phyloP scores from a whole-genome alignment of 2,113 vertebrate genomes.

The Rhodinocichla rosea region DNA sequence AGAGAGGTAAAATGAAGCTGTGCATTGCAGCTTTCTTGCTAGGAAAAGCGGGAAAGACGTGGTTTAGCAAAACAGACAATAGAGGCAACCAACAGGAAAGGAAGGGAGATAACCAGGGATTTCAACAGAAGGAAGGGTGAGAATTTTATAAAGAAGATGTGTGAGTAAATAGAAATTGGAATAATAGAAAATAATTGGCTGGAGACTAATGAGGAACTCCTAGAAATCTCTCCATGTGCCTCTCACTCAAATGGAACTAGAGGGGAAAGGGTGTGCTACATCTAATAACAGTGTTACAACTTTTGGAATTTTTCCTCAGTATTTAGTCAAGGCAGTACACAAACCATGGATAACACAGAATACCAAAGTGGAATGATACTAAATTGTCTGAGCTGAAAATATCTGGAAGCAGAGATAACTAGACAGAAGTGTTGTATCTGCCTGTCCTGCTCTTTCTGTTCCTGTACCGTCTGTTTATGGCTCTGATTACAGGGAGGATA shows the following conservation, averaged over 20 bases:
- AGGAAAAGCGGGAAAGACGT: rapidly evolving
- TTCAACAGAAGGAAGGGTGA: background rate
- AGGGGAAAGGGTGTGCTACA: background rate
- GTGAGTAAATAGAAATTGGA: background rate
- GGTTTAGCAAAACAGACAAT: background rate
- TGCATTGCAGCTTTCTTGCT: background rate
- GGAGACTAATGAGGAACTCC: background rate
- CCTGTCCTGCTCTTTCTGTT: background rate
- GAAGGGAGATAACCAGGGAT: background rate
- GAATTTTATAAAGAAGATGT: background rate
- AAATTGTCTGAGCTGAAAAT: background rate
- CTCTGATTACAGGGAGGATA: background rate
- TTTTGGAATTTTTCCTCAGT: background rate
- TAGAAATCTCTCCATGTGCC: background rate
- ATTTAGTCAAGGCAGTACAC: background rate
- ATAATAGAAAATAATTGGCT: background rate
- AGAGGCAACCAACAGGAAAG: background rate
- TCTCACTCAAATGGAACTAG: background rate
- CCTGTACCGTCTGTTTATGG: background rate
- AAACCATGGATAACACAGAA: background rate
- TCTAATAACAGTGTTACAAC: background rate
- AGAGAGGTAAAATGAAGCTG: background rate
- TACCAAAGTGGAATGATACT: background rate
- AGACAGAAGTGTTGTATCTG: background rate
- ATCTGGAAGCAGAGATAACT: background rate